Percentiles rank a stretch among this genome's conserved stretches.
Conservation (phyloP, 2,797 vertebrate genomes). For the Takifugu rubripes region DNA sequence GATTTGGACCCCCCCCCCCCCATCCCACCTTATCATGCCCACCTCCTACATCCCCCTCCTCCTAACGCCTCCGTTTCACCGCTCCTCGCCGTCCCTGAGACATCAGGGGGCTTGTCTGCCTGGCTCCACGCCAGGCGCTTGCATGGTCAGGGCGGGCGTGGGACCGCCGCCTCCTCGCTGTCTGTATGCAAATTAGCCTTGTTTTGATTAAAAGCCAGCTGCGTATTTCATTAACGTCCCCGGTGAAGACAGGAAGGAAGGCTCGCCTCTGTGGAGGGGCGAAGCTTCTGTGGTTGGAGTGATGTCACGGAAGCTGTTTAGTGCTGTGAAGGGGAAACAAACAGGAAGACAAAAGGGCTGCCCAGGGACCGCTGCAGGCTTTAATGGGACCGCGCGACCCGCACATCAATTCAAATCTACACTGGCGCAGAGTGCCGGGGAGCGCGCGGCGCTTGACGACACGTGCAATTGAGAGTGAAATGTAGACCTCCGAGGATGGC, state of each 20-base stretch:
- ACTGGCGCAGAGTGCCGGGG: slow-evolving; percentile 23
- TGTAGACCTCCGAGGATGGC: slow-evolving; percentile 44
- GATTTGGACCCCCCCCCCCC: slow-evolving; percentile 42
- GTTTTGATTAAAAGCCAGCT: slow-evolving; percentile 74
- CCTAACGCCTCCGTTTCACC: neutral
- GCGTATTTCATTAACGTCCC: slow-evolving; percentile 70
- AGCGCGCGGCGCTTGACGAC: slow-evolving; percentile 47
- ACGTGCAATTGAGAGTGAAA: slow-evolving; percentile 50
- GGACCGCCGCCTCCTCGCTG: slow-evolving; percentile 23
- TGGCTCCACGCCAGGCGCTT: slow-evolving; percentile 49
- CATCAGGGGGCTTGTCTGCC: slow-evolving; percentile 40
- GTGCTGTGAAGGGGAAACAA: slow-evolving; percentile 53
- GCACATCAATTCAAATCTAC: slow-evolving; percentile 57
- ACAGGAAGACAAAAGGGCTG: slow-evolving; percentile 55
- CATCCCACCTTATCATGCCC: slow-evolving; percentile 12
- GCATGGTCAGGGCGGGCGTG: slow-evolving; percentile 12
- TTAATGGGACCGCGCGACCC: slow-evolving; percentile 61
- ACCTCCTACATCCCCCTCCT: slow-evolving; percentile 26
- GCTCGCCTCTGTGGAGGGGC: slow-evolving; percentile 52
- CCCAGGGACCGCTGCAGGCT: slow-evolving; percentile 59
- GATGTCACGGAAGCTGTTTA: slow-evolving; percentile 56
- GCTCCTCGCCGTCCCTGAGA: slow-evolving; percentile 14
- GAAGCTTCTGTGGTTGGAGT: slow-evolving; percentile 57
- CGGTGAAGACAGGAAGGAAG: slow-evolving; percentile 36
- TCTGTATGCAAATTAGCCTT: slow-evolving; percentile 65